These are phyloP conservation scores for Cygnus atratus DNA, from an alignment of 2,113 vertebrate genomes.

Conservation along the genomic window DNA sequence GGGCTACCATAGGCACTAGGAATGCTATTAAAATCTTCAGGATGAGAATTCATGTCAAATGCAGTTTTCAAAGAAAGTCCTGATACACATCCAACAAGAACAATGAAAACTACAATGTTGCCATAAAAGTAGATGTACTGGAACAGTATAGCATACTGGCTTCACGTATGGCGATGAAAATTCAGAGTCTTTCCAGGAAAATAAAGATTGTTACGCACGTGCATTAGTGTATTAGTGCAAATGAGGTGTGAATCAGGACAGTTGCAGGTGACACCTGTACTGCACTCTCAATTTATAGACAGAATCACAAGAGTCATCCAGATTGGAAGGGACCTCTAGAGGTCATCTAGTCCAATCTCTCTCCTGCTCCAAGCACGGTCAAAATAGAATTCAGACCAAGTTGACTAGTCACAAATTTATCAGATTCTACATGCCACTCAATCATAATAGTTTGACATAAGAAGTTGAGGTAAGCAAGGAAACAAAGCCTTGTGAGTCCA, in stretches of 20 bases:
- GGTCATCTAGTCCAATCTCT: not conserved
- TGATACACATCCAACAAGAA: not conserved
- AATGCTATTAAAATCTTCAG: not conserved
- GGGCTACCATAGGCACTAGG: accelerated
- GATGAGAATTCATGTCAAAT: not conserved
- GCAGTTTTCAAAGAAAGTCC: not conserved
- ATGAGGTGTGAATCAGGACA: not conserved
- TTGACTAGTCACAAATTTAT: not conserved
- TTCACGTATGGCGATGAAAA: not conserved
- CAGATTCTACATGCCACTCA: not conserved
- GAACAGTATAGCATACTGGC: not conserved
- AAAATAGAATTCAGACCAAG: not conserved
- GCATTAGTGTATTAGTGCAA: not conserved
- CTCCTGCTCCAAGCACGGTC: not conserved
- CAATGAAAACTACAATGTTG: not conserved
- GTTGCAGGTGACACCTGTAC: not conserved
- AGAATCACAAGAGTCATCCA: not conserved
- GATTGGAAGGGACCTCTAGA: not conserved
- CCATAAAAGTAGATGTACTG: not conserved
- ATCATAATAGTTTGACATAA: not conserved
- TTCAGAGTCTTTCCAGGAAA: not conserved
- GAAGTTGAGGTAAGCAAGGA: not conserved
- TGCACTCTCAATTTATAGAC: not conserved
- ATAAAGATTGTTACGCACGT: not conserved
- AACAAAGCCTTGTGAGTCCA: not conserved